phyloP scores from a whole-genome alignment of 2,797 vertebrate species.

The Neosalanx taihuensis region DNA sequence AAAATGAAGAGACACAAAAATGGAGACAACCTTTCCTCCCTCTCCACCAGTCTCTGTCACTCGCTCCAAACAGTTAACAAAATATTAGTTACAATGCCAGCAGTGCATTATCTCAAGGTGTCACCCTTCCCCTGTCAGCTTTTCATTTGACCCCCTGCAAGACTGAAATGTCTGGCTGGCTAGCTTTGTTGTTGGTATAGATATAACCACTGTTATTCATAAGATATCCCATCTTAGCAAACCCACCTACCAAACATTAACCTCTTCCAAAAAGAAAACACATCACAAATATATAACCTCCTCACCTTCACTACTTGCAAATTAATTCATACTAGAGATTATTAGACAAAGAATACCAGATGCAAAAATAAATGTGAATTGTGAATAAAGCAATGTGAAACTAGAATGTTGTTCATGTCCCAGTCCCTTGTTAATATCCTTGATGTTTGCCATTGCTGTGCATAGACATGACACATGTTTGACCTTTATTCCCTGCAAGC shows the following conservation, averaged over 20 bases:
- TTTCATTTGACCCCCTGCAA: conserved; percentile 31
- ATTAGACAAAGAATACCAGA: neutral
- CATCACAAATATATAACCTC: conserved; percentile 25
- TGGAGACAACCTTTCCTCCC: conserved; percentile 30
- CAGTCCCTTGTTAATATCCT: conserved; percentile 46
- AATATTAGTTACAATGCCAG: conserved; percentile 48
- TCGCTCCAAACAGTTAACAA: conserved; percentile 39
- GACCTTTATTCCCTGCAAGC: conserved; percentile 52
- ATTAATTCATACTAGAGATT: too few species aligned
- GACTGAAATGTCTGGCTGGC: neutral
- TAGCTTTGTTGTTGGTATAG: conserved; percentile 8
- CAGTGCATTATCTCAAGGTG: conserved; percentile 40
- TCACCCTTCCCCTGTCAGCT: conserved; percentile 36
- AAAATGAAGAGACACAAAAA: too few species aligned
- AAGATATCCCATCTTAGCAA: conserved; percentile 29
- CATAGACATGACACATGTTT: conserved; percentile 47
- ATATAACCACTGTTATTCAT: conserved; percentile 19
- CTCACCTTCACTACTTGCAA: conserved; percentile 12
- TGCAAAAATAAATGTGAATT: conserved; percentile 12
- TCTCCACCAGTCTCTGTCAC: conserved; percentile 36
- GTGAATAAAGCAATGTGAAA: conserved; percentile 31
- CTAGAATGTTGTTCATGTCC: conserved; percentile 32
- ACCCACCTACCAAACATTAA: conserved; percentile 1
- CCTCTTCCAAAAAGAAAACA: conserved; percentile 16
- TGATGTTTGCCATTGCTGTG: conserved; percentile 46